These are phyloP conservation scores for Pristionchus entomophagus DNA, from an alignment of 2,888 invertebrate genomes.

Conservation along the genomic window DNA sequence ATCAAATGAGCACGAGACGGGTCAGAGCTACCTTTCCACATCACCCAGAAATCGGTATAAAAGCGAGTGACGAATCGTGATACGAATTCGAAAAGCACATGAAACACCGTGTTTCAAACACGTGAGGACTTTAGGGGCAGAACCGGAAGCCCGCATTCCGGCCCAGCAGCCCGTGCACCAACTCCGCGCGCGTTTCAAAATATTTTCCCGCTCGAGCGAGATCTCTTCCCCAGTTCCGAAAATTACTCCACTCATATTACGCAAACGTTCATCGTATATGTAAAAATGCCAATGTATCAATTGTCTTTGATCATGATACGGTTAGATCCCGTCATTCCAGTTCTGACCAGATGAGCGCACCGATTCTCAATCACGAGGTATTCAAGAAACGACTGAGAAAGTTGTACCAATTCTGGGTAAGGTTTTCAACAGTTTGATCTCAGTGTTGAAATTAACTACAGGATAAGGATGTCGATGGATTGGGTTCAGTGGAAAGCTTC, in stretches of 20 bases:
- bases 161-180: too few relatives aligned
- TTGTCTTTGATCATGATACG: too few relatives aligned
- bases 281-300: not conserved
- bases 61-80: not conserved
- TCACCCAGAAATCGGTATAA: too few relatives aligned
- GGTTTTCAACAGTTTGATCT: not conserved
- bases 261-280: not conserved
- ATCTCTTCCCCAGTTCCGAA: too few relatives aligned
- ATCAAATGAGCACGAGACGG: not conserved
- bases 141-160: too few relatives aligned
- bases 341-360: not conserved
- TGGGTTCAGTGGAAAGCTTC: conserved; percentile 88
- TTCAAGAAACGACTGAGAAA: conserved; percentile 25
- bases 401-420: conserved; percentile 19
- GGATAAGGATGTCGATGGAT: conserved; percentile 75
- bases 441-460: not conserved
- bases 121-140: too few relatives aligned
- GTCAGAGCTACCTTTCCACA: not conserved
- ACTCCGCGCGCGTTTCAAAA: too few relatives aligned
- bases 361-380: not conserved
- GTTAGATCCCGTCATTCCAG: too few relatives aligned
- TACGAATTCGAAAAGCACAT: not conserved
- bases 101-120: too few relatives aligned
- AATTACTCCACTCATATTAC: not conserved
- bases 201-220: too few relatives aligned